Conservation (phyloP, 2,113 vertebrate species). For the Etheostoma cragini region DNA sequence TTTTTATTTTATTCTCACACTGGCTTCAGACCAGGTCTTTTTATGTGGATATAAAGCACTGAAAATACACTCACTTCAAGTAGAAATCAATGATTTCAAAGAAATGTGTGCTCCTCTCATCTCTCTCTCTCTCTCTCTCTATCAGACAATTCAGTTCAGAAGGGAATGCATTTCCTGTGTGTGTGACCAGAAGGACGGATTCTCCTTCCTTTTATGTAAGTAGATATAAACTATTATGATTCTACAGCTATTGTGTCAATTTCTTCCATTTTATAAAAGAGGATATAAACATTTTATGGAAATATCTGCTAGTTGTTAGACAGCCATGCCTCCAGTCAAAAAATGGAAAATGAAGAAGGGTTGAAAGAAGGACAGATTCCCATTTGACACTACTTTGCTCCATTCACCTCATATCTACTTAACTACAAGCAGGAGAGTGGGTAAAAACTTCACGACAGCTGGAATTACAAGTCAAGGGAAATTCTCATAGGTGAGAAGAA, state of each 20-base stretch:
- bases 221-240: neutral
- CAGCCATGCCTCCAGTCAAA: neutral
- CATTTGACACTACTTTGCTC: neutral
- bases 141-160: neutral
- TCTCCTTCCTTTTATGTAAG: neutral
- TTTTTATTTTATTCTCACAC: neutral
- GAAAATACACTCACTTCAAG: neutral
- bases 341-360: neutral
- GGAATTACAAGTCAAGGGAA: neutral
- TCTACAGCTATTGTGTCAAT: neutral
- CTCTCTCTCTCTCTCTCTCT: neutral
- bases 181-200: neutral
- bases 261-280: neutral
- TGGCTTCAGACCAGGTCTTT: neutral
- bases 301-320: neutral
- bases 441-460: neutral
- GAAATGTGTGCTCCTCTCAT: neutral
- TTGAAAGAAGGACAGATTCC: neutral
- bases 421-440: neutral
- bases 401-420: neutral
- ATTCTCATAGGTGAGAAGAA: neutral
- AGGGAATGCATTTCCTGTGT: neutral
- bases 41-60: neutral
- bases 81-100: slow-evolving; percentile 1
- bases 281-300: neutral